A percentile compares a stretch with the other conserved stretches of the same genome.
phyloP scores from a whole-genome alignment of 2,888 invertebrate species.

The Lamellibrachia satsuma region DNA sequence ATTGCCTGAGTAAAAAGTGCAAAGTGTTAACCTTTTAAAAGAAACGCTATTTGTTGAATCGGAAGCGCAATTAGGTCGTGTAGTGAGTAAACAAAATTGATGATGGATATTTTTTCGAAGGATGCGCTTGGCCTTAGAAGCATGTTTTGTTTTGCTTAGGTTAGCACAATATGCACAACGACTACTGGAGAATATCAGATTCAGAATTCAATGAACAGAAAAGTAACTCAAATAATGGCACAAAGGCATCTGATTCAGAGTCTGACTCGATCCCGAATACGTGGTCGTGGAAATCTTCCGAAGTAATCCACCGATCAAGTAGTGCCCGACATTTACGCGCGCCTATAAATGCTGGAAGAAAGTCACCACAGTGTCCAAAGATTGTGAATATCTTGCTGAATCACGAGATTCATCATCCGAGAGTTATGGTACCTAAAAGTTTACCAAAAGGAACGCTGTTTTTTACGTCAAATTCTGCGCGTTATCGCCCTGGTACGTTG shows the following conservation, averaged over 20 bases:
- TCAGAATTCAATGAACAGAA: slow-evolving; percentile 9
- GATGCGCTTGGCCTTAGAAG: neutral
- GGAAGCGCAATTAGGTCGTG: neutral
- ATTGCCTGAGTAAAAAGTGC: neutral
- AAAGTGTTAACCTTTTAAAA: neutral
- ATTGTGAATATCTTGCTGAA: slow-evolving; percentile 6
- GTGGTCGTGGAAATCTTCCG: neutral
- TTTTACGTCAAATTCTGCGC: neutral
- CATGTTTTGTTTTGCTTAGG: neutral
- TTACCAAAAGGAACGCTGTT: neutral
- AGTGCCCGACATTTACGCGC: slow-evolving; percentile 12
- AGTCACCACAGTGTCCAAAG: neutral
- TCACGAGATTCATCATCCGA: neutral
- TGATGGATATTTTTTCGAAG: neutral
- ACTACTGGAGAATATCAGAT: slow-evolving; percentile 4
- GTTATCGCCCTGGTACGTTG: neutral
- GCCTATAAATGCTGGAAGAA: neutral
- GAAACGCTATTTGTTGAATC: neutral
- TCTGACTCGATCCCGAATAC: neutral
- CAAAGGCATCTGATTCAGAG: neutral
- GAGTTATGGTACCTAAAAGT: slow-evolving; percentile 4
- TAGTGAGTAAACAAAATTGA: slow-evolving; percentile 13
- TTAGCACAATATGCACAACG: neutral
- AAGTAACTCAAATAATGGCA: slow-evolving; percentile 6
- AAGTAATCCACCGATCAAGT: neutral